These are phyloP conservation scores for Cyclopterus lumpus DNA, from an alignment of 2,797 vertebrate genomes.

Conservation along the genomic window DNA sequence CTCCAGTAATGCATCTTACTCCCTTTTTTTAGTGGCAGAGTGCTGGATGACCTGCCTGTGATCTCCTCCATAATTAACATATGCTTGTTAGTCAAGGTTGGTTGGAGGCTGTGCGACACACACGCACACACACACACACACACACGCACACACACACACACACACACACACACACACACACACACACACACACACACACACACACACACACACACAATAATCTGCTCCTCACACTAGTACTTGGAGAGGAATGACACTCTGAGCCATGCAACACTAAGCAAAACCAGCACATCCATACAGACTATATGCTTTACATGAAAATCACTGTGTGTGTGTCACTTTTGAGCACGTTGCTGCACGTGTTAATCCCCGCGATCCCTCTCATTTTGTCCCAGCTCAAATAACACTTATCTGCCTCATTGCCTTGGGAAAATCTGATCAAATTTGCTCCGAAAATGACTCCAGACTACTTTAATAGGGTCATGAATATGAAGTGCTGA, in stretches of 20 bases:
- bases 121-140: conserved; percentile 31
- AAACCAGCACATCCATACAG: conserved; percentile 8
- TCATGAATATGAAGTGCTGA: conserved; percentile 79
- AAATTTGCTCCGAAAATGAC: conserved; percentile 91
- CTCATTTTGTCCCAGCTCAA: conserved; percentile 60
- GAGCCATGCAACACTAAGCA: conserved; percentile 56
- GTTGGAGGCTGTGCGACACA: conserved; percentile 87
- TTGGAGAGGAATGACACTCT: conserved; percentile 28
- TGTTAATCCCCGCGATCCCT: conserved; percentile 52
- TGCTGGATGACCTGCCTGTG: conserved; percentile 95
- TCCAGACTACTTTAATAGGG: conserved; percentile 87
- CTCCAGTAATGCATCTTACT: conserved; percentile 91
- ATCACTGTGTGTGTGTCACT: conserved; percentile 36
- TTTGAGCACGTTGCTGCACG: conserved; percentile 23
- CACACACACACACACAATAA: conserved; percentile 11
- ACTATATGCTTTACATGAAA: conserved; percentile 17
- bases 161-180: conserved; percentile 31
- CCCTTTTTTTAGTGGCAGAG: conserved; percentile 90
- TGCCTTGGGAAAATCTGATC: conserved; percentile 79
- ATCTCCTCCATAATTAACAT: conserved; percentile 99
- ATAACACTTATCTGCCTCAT: conserved; percentile 65
- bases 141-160: conserved; percentile 31
- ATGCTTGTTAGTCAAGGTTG: conserved; percentile 97
- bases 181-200: neutral
- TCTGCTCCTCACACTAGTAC: conserved; percentile 38